Evolutionary conservation across 2,888 invertebrate species (phyloP), one percentile per base, ranked within the genome.

Genomic region (Rhagophthalmus giganteus): DNA sequence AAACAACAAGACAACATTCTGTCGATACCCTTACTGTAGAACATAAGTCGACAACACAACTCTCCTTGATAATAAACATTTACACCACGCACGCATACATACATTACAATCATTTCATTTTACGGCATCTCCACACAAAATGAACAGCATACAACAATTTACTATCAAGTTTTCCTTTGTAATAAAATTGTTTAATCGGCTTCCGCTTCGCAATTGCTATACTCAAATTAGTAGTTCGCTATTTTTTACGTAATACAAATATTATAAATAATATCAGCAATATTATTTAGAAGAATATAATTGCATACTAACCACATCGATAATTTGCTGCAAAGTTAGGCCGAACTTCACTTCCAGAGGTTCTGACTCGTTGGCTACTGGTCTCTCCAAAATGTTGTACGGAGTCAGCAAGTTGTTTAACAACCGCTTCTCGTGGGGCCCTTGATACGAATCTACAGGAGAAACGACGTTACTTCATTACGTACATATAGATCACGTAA

Each of bases 341-440:
- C 93, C 93, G 76, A 94, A 94, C 75, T 86, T 90, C 66, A 94
- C 91, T 79, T 91, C 88, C 61, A 94, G 81, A 40, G 93, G 87
- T 68, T 92, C 91, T 67, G 91, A 91, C 81, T 94, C 93, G 76
- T 92, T 91, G 67, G 90, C 89, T 59, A 94, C 93, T 49, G 93
- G 93, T 75, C 93, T 82, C 79, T 94, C 93, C 75, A 93, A 80
- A 62, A 87, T 87, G 79, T 93, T 92, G 80, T 94, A 94, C 56
- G 83, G 81, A 67, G 83, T 82, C 68, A 94, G 83, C 67, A 94
- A 81, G 74, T 87, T 81, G 78, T 90, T 89, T 69, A 94, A 81
- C 67, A 94, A 81, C 70, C 86, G 84, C 79, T 90, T 90, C 81
- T 94, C 94, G 77, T 93, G 89, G 56, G 85, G 87, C 72, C 94